phyloP scores from a whole-genome alignment of 2,113 vertebrate species.

The Caranx melampygus region DNA sequence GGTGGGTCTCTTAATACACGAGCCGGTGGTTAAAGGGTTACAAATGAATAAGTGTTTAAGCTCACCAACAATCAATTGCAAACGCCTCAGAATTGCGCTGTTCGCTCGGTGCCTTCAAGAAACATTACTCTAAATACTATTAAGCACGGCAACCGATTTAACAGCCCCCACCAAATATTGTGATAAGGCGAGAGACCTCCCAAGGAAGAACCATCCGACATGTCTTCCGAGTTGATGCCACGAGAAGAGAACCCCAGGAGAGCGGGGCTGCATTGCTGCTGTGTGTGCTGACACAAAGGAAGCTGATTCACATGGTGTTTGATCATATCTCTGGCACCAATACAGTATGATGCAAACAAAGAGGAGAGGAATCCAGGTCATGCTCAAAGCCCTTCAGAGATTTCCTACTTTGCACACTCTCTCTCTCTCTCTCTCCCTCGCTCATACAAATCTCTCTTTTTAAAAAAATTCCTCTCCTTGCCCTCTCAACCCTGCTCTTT shows the following conservation, averaged over 20 bases:
- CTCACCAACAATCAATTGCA: conserved; percentile 4
- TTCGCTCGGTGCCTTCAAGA: neutral
- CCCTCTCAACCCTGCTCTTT: conserved; percentile 24
- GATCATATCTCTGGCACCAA: conserved; percentile 69
- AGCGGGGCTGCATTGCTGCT: conserved; percentile 34
- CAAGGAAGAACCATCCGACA: conserved; percentile 47
- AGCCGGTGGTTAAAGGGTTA: no score
- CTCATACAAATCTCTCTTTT: conserved; percentile 14
- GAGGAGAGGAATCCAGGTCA: conserved; percentile 75
- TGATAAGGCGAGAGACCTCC: conserved; percentile 13
- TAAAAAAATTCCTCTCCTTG: conserved; percentile 7
- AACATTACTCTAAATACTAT: neutral
- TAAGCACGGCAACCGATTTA: conserved; percentile 1
- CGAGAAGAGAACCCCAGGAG: conserved; percentile 37
- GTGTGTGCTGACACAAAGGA: conserved; percentile 58
- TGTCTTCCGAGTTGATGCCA: conserved; percentile 42
- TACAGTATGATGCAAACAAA: conserved; percentile 66
- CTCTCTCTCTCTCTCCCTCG: conserved; percentile 31
- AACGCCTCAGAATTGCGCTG: neutral
- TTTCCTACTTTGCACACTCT: conserved; percentile 53
- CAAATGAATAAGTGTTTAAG: neutral
- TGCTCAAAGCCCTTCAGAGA: conserved; percentile 57
- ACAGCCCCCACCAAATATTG: conserved; percentile 42
- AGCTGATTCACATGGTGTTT: conserved; percentile 67
- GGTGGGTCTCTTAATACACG: no score